These are phyloP conservation scores for Clarias gariepinus DNA, from an alignment of 2,113 vertebrate species.

Conservation along the genomic window DNA sequence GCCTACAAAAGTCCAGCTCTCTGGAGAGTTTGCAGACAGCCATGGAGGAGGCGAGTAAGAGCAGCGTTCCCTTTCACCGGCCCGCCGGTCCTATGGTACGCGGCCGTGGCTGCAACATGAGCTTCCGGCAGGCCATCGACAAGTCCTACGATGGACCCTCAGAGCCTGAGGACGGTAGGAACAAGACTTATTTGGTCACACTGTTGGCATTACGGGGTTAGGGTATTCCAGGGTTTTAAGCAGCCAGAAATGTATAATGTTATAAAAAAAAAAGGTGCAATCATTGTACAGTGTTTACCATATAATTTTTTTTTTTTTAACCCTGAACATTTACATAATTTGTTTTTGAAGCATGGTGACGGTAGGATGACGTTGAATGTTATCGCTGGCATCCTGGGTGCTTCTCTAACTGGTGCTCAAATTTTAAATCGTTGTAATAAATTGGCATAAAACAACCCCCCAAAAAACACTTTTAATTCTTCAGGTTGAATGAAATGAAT, in stretches of 20 bases:
- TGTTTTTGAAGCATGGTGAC: neutral
- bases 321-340: neutral
- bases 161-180: constrained; percentile 81
- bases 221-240: neutral
- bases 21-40: constrained; percentile 94
- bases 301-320: no score
- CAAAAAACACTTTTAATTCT: no score
- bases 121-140: constrained; percentile 92
- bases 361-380: neutral
- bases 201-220: neutral
- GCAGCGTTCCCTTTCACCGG: constrained; percentile 83
- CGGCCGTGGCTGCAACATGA: constrained; percentile 87
- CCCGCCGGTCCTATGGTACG: constrained; percentile 86
- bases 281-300: neutral
- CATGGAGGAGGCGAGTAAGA: constrained; percentile 83
- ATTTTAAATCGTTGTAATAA: neutral
- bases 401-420: neutral
- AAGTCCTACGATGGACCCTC: constrained; percentile 92
- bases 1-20: constrained; percentile 93
- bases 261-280: neutral
- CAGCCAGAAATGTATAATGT: neutral
- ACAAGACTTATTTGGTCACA: neutral
- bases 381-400: neutral
- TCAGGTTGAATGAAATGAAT: no score
- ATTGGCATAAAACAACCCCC: neutral